Evolutionary conservation across 2,888 invertebrate species (phyloP).

Genomic region (Drosophila algonquin): DNA sequence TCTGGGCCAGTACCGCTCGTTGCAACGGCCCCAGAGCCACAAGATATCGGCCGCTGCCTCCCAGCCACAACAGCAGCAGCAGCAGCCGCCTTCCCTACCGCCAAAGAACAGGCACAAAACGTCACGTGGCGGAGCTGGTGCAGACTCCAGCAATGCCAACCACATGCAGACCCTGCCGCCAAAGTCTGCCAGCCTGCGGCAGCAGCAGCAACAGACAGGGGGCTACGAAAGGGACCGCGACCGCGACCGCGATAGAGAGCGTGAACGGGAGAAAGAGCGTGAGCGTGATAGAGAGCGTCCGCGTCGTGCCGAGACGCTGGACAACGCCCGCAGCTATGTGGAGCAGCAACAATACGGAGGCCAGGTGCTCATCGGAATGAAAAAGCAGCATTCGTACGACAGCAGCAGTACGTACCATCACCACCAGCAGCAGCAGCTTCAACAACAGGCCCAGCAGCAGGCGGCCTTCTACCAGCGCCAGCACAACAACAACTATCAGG

Average conservation of each 20-base stretch:
- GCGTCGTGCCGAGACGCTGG: slow-evolving; percentile 79
- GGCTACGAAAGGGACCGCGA: slow-evolving; percentile 69
- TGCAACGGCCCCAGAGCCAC: slow-evolving; percentile 85
- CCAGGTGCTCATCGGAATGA: slow-evolving; percentile 61
- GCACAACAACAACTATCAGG: slow-evolving; percentile 70
- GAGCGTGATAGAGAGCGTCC: slow-evolving; percentile 74
- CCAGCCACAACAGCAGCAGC: slow-evolving; percentile 60
- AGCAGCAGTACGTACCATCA: slow-evolving; percentile 77
- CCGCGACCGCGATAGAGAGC: slow-evolving; percentile 58
- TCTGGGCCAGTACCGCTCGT: slow-evolving; percentile 86
- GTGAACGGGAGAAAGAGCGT: slow-evolving; percentile 38
- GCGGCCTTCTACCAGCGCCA: slow-evolving; percentile 66
- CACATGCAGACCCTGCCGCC: slow-evolving; percentile 83
- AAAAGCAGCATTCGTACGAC: slow-evolving; percentile 81
- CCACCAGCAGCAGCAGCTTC: slow-evolving; percentile 69
- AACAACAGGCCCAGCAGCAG: slow-evolving; percentile 51
- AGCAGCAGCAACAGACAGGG: slow-evolving; percentile 64
- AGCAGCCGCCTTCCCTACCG: slow-evolving; percentile 83
- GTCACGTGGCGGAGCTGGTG: slow-evolving; percentile 50
- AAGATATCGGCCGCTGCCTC: slow-evolving; percentile 74
- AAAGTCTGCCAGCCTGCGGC: slow-evolving; percentile 81
- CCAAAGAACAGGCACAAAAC: slow-evolving; percentile 84
- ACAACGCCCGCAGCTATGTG: slow-evolving; percentile 81
- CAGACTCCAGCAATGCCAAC: slow-evolving; percentile 77
- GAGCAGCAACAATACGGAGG: slow-evolving; percentile 76